A percentile compares a stretch with the other conserved stretches of the same genome.
Evolutionary conservation across 2,113 vertebrate species (phyloP).

Genomic region (Asarcornis scutulata): DNA sequence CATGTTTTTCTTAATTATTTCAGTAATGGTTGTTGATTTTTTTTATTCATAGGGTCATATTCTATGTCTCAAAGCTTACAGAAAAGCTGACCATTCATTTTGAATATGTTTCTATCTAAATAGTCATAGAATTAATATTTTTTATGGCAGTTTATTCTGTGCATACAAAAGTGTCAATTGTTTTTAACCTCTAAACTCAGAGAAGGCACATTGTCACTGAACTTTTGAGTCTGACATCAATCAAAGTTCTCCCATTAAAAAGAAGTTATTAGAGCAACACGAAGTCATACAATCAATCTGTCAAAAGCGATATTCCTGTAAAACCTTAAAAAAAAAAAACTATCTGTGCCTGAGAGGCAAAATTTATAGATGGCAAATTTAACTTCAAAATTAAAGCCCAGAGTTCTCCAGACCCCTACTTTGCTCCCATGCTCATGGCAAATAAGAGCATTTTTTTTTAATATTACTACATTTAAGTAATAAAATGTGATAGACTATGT

Average conservation of each 20-base stretch:
- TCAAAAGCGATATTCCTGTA: slow-evolving; percentile 25
- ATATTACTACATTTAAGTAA: background rate
- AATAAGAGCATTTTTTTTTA: background rate
- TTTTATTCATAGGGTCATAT: background rate
- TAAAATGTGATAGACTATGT: background rate
- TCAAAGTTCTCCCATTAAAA: slow-evolving; percentile 36
- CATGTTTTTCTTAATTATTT: background rate
- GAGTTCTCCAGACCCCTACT: background rate
- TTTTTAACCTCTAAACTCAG: slow-evolving; percentile 57
- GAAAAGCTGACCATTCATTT: slow-evolving; percentile 6
- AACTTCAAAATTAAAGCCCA: background rate
- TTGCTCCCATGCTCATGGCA: background rate
- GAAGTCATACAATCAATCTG: slow-evolving; percentile 36
- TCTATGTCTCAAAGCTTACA: background rate
- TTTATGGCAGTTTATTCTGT: background rate
- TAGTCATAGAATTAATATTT: slow-evolving; percentile 16
- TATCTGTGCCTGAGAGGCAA: background rate
- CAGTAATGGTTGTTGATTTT: background rate
- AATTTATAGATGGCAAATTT: background rate
- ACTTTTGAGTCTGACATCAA: slow-evolving; percentile 13
- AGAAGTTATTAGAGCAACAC: background rate
- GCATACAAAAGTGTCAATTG: background rate
- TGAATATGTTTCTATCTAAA: background rate
- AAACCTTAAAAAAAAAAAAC: background rate
- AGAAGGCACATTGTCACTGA: slow-evolving; percentile 5